Percentiles rank a stretch among this genome's conserved stretches.
Conservation (phyloP, 2,113 vertebrate species). For the Miniopterus natalensis region DNA sequence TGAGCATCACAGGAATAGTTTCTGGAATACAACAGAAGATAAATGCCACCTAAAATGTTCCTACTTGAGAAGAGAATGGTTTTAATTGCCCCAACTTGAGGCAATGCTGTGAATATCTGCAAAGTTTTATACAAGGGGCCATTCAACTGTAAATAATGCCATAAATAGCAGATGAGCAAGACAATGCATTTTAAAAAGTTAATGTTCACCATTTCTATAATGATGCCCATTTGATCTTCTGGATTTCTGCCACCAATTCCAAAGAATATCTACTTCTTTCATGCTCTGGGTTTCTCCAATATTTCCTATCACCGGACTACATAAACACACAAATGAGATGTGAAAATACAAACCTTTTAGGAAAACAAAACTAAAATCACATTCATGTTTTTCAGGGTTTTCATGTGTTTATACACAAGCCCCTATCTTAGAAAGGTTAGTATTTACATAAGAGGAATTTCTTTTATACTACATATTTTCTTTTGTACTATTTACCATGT, state of each 20-base stretch:
- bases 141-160: slow-evolving; percentile 17
- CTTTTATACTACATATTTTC: not conserved
- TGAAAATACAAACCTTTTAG: not conserved
- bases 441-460: slow-evolving; percentile 5
- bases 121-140: slow-evolving; percentile 13
- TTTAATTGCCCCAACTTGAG: not conserved
- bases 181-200: not conserved
- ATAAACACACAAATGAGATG: not conserved
- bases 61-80: not conserved
- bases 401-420: slow-evolving; percentile 21
- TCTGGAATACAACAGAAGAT: not conserved
- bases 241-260: not conserved
- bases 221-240: not conserved
- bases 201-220: not conserved
- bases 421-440: not conserved
- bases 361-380: slow-evolving; percentile 16
- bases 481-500: not conserved
- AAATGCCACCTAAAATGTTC: not conserved
- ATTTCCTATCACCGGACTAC: not conserved
- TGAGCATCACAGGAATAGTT: not conserved
- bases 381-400: slow-evolving; percentile 16
- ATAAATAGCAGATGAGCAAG: not conserved
- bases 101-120: not conserved
- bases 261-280: slow-evolving; percentile 2
- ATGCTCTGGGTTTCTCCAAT: not conserved